Base-by-base conservation (phyloP, 2,113 vertebrate species). In the Macquaria australasica region DNA sequence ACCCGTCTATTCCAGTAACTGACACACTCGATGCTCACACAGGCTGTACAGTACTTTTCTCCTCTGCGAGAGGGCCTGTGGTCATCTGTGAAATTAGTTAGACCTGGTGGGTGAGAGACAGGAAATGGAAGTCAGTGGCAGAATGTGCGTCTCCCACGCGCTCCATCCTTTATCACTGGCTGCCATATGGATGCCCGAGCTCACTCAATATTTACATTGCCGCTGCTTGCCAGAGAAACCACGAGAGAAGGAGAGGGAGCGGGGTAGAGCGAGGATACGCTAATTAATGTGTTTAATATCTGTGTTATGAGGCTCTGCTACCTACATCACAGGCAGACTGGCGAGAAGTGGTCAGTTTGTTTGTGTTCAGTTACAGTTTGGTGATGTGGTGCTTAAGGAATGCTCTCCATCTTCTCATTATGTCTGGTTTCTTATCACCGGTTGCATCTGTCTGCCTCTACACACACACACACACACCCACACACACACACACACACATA, bases 81-180 rank as follows among this genome's bases (percentile, higher is more conserved):
- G 83, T 93, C 92, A 91, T 93, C 93, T 95, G 94, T 89, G 89
- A 91, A 90, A 93, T 93, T 81, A 93, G 86, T 92, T 92, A 90
- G 89, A 93, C 87, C 88, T 88, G 78, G 87, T 92, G 92, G 91
- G 93, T 92, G 92, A 94, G 87, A 93, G 87, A 88, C 94, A 95
- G 93, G 94, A 95, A 94, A 93, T 93, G 89, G 89, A 89, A 95
- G 83, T 89, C 90, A 87, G 86, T 86, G 87, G 70, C 80, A 93
- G 91, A 90, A 92, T 92, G 92, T 85, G 89, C 64, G 37, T 94
- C 93, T 94, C 94, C 93, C 93, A 94, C 93, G 83, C 93, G 55
- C 89, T 81, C 23, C 23, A 48, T 94, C 82, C 84, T 92, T 91
- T 91, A 93, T 93, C 90, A 74, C 91, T 37, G 80, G 86, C 83